These are phyloP conservation scores for Xyliphius kryptos DNA, from an alignment of 2,113 vertebrate genomes.

Conservation along the genomic window DNA sequence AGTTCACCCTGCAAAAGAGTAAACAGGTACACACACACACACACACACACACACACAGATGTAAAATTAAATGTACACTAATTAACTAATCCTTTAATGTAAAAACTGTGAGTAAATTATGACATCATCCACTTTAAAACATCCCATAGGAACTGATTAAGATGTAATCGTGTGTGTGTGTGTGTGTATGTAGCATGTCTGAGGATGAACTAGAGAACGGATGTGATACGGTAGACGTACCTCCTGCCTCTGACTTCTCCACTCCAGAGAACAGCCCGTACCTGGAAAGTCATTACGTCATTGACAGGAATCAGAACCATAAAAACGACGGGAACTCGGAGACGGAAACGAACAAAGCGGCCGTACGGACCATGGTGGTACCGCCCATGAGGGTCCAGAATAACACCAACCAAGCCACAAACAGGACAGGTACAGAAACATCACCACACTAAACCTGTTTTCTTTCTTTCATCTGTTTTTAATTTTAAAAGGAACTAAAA, in stretches of 20 bases:
- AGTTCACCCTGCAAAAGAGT: conserved; percentile 88
- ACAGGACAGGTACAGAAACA: conserved; percentile 74
- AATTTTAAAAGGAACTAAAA: too few species aligned
- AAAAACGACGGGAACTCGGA: conserved; percentile 58
- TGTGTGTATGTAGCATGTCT: conserved; percentile 73
- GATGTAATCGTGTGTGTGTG: neutral
- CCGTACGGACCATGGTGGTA: conserved; percentile 83
- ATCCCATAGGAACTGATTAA: too few species aligned
- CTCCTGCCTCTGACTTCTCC: conserved; percentile 81
- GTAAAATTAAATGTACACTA: too few species aligned
- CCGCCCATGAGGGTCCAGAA: conserved; percentile 82
- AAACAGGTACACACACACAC: conserved; percentile 70
- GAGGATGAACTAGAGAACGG: conserved; percentile 92
- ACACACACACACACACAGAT: too few species aligned
- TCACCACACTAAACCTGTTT: too few species aligned
- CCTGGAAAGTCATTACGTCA: conserved; percentile 71
- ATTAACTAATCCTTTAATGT: too few species aligned
- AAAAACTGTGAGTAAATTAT: too few species aligned
- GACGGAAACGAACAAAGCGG: conserved; percentile 71
- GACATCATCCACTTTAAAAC: too few species aligned
- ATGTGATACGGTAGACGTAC: conserved; percentile 88
- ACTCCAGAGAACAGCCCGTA: conserved; percentile 79
- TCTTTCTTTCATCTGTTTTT: too few species aligned
- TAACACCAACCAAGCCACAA: conserved; percentile 64
- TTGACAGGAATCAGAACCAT: conserved; percentile 71